phyloP scores from a whole-genome alignment of 1,140 invertebrate genomes.

The Pygmarrhopalites habei region DNA sequence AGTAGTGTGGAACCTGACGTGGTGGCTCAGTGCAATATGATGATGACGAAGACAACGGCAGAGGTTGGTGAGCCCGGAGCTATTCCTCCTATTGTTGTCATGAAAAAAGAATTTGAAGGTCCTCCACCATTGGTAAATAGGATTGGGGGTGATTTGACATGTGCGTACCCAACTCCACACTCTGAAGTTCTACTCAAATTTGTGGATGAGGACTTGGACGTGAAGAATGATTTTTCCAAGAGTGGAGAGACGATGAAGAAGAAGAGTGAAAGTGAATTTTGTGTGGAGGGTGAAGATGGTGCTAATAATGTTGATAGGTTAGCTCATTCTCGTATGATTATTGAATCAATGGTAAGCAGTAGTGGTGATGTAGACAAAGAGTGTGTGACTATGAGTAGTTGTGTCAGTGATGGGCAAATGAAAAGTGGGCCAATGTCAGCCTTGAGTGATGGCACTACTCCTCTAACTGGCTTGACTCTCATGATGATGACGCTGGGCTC shows the following conservation, averaged over 20 bases:
- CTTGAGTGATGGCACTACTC: slow-evolving; percentile 22
- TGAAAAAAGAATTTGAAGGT: neutral
- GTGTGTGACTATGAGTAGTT: neutral
- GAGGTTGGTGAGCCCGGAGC: neutral
- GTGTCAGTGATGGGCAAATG: neutral
- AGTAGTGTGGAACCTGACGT: neutral
- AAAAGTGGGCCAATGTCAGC: slow-evolving; percentile 39
- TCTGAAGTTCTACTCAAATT: slow-evolving; percentile 12
- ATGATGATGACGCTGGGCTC: neutral
- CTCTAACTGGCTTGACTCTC: too few species aligned
- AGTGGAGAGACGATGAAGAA: slow-evolving; percentile 6
- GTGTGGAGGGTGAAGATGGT: neutral
- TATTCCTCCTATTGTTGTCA: too few species aligned
- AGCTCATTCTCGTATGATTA: neutral
- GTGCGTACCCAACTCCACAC: neutral
- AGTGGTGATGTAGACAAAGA: neutral
- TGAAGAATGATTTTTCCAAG: too few species aligned
- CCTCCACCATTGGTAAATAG: neutral
- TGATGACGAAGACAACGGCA: neutral
- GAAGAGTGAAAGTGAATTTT: neutral
- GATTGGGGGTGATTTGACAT: neutral
- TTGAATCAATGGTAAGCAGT: neutral
- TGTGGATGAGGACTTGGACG: slow-evolving; percentile 2
- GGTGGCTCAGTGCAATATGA: slow-evolving; percentile 5
- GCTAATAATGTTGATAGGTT: slow-evolving; percentile 15